Evolutionary conservation across 2,797 vertebrate species (phyloP).

Genomic region (Odontamblyopus rebecca): DNA sequence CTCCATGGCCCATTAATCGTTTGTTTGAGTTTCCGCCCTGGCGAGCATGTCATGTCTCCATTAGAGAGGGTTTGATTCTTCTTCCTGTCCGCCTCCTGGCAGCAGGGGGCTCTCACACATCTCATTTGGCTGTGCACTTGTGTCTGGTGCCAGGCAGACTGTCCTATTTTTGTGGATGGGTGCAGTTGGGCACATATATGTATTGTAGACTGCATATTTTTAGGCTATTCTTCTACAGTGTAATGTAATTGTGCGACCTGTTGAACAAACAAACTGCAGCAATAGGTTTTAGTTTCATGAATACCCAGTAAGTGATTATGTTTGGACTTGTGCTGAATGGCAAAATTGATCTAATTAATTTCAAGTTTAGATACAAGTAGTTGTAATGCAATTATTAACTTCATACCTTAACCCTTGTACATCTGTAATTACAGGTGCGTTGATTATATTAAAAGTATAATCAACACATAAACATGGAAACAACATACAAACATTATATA

Average conservation of each 20-base stretch:
- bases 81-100: constrained; percentile 77
- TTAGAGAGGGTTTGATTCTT: constrained; percentile 83
- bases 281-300: constrained; percentile 41
- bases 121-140: constrained; percentile 71
- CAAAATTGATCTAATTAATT: neutral
- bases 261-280: constrained; percentile 40
- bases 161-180: constrained; percentile 58
- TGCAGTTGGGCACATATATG: constrained; percentile 30
- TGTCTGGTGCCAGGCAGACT: constrained; percentile 85
- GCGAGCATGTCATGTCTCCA: constrained; percentile 83
- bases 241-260: constrained; percentile 33
- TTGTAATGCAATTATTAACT: neutral
- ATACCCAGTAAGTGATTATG: neutral
- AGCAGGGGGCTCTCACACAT: constrained; percentile 83
- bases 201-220: constrained; percentile 45
- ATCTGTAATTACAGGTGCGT: neutral
- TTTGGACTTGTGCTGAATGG: no score
- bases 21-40: constrained; percentile 84
- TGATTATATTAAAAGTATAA: no score
- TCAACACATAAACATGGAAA: no score
- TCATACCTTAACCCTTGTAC: neutral
- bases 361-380: neutral
- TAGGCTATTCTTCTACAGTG: constrained; percentile 45
- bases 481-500: no score
- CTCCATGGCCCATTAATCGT: constrained; percentile 82